These are phyloP conservation scores for Lagopus leucura DNA, from an alignment of 2,113 vertebrate genomes.

Conservation along the genomic window DNA sequence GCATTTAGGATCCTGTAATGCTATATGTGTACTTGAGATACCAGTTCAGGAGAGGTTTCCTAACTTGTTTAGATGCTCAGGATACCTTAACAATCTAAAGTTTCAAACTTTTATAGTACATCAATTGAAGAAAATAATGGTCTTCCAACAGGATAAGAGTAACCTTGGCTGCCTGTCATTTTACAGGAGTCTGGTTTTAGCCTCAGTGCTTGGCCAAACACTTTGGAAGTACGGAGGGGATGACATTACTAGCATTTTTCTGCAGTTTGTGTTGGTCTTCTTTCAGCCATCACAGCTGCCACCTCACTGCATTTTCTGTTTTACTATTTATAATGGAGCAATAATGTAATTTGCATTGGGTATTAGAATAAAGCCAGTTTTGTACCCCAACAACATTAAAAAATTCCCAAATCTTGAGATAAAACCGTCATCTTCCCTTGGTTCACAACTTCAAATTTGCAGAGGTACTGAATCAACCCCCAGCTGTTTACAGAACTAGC, in stretches of 20 bases:
- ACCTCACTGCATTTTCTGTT: neutral
- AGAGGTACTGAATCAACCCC: neutral
- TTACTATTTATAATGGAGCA: neutral
- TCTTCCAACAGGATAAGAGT: neutral
- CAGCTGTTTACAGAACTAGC: neutral
- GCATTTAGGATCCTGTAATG: neutral
- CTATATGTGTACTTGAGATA: neutral
- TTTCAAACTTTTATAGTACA: neutral
- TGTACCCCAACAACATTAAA: neutral
- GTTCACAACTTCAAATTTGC: neutral
- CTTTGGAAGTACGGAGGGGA: neutral
- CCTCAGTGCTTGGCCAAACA: neutral
- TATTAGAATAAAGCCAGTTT: neutral
- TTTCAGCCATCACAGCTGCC: neutral
- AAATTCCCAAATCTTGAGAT: neutral
- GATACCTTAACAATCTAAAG: neutral
- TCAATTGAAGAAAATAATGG: neutral
- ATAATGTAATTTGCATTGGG: neutral
- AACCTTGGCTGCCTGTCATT: neutral
- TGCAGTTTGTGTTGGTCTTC: neutral
- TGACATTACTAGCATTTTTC: neutral
- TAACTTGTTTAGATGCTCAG: neutral
- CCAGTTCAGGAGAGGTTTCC: neutral
- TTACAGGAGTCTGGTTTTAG: neutral
- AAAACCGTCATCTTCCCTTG: neutral